A percentile compares a stretch with the other conserved stretches of the same genome.
Conservation (phyloP, 2,113 vertebrate genomes). For the Fregetta grallaria region DNA sequence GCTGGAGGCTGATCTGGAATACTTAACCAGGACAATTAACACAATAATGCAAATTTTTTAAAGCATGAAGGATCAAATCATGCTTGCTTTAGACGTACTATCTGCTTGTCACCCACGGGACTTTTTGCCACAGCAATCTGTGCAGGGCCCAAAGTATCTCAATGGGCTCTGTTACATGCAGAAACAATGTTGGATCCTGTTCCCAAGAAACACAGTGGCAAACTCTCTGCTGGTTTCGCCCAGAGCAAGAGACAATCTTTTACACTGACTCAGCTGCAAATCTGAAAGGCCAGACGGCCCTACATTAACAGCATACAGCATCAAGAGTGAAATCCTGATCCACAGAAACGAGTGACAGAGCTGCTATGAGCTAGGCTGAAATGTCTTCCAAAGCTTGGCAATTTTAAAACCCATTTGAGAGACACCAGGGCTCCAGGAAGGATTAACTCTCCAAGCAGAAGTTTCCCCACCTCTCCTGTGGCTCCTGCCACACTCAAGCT, state of each 20-base stretch:
- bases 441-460: background rate
- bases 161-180: background rate
- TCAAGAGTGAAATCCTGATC: background rate
- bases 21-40: slow-evolving; percentile 49
- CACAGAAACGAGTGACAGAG: background rate
- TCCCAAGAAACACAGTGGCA: background rate
- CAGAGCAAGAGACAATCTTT: background rate
- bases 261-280: background rate
- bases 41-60: background rate
- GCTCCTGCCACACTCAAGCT: background rate
- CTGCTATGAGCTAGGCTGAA: background rate
- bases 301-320: background rate
- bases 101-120: background rate
- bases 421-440: background rate
- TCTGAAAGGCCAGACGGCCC: background rate
- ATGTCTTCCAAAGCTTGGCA: background rate
- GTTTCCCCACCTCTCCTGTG: background rate
- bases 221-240: background rate
- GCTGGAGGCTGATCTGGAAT: slow-evolving; percentile 60
- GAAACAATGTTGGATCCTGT: background rate
- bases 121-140: background rate
- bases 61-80: background rate
- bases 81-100: background rate
- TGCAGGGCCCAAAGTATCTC: background rate
- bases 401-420: background rate